Evolutionary conservation across 2,888 invertebrate species (phyloP), one percentile per base, ranked within the genome.

Genomic region (Megaustenia siamemsis): DNA sequence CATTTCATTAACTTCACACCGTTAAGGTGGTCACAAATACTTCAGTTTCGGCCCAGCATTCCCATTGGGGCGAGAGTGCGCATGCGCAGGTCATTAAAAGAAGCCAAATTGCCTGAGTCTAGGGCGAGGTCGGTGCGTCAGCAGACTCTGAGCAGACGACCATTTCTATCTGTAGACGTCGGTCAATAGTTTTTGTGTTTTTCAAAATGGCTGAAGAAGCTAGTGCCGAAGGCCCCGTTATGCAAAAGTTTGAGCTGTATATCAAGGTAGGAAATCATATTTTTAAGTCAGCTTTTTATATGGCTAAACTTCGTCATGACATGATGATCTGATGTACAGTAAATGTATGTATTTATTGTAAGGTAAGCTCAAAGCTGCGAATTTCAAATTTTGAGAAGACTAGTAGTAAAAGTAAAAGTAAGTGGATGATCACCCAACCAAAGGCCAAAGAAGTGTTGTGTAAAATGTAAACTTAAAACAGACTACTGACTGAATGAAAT

Each of bases 201-300:
- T 68, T 71, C 82, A 87, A 79, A 82, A 87, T 86, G 86, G 75
- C 86, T 81, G 84, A 79, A 53, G 80, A 79, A 53, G 86, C 81
- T 28, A 81, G 71, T 35, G 86, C 73, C 32, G 82, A 78, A 38
- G 77, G 68, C 60, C n/a, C n/a, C n/a, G 35, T 71, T 24, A 88
- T 86, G 77, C 86, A 86, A 43, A 84, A 83, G 56, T 89, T 89
- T 81, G 89, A 89, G 82, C 80, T 89, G 40, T 89, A 89, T 68
- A 89, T 89, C 40, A 89, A 89, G 89, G 89, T 89, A 83, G 32
- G 60, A 49, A 75, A 73, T 83, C 68, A 38, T 18, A 15, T n/a
- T 75, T 56, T 82, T 45, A 53, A 56, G 40, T 40, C n/a, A 18
- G 45, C 28, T 69, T 82, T 82, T 56, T 15, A 53, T 56, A 24